Evolutionary conservation across 1,140 invertebrate species (phyloP).

Genomic region (Muscidifurax raptorellus): DNA sequence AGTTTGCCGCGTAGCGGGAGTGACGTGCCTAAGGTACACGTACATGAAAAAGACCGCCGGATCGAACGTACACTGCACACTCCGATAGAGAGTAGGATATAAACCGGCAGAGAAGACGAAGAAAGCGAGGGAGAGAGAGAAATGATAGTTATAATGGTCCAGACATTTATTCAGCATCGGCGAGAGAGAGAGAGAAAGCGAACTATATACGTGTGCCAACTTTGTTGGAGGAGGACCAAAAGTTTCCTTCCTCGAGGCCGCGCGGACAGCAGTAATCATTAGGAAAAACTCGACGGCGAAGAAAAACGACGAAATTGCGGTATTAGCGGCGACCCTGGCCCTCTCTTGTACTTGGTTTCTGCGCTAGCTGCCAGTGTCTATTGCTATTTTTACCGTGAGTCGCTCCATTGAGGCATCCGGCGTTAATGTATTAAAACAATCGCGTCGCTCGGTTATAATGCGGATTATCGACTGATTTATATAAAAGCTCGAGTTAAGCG

Average conservation of each 20-base stretch:
- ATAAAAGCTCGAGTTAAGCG: neutral
- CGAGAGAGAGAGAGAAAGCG: slow-evolving; percentile 35
- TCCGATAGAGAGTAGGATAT: neutral
- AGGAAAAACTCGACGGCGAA: slow-evolving; percentile 64
- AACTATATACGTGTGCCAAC: slow-evolving; percentile 66
- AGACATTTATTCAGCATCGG: slow-evolving; percentile 70
- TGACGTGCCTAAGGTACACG: slow-evolving; percentile 48
- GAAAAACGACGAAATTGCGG: slow-evolving; percentile 69
- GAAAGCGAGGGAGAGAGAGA: neutral
- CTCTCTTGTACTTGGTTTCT: slow-evolving; percentile 38
- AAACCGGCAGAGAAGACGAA: neutral
- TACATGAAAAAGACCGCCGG: slow-evolving; percentile 31
- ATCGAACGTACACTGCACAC: slow-evolving; percentile 15
- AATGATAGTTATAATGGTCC: slow-evolving; percentile 65
- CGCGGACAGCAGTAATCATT: slow-evolving; percentile 68
- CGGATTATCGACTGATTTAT: neutral
- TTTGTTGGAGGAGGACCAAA: slow-evolving; percentile 71
- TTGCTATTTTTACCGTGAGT: neutral
- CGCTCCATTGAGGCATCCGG: slow-evolving; percentile 12
- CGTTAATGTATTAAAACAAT: slow-evolving; percentile 34
- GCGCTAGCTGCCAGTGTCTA: neutral
- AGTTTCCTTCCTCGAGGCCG: slow-evolving; percentile 59
- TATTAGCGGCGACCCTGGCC: slow-evolving; percentile 64
- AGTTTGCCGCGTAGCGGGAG: slow-evolving; percentile 55
- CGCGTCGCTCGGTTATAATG: neutral